These are phyloP conservation scores for Strigops habroptila DNA, from an alignment of 2,113 vertebrate species.

Conservation along the genomic window DNA sequence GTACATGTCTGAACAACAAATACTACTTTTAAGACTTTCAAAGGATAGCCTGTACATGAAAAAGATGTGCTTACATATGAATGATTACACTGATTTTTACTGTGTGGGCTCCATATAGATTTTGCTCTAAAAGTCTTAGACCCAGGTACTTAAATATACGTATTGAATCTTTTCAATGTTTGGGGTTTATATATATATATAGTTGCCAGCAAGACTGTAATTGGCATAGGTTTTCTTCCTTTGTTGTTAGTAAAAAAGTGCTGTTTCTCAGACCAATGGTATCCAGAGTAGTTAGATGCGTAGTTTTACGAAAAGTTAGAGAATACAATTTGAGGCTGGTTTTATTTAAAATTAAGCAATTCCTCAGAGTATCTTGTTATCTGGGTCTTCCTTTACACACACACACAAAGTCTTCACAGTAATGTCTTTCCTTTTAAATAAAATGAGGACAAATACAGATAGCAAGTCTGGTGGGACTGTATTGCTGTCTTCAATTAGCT, in stretches of 20 bases:
- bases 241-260: neutral
- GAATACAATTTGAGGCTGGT: neutral
- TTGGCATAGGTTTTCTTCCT: neutral
- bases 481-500: neutral
- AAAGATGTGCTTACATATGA: neutral
- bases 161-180: neutral
- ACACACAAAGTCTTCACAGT: neutral
- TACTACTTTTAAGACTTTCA: neutral
- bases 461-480: neutral
- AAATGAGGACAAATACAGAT: neutral
- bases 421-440: neutral
- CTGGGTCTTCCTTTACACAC: neutral
- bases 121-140: neutral
- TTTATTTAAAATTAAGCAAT: neutral
- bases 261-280: neutral
- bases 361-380: neutral
- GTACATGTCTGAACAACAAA: neutral
- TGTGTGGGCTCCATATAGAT: neutral
- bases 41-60: neutral
- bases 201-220: neutral
- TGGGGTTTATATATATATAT: neutral
- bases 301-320: neutral
- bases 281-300: neutral
- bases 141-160: neutral
- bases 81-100: neutral